phyloP scores from a whole-genome alignment of 2,888 invertebrate species.

The Aphidoletes aphidimyza region DNA sequence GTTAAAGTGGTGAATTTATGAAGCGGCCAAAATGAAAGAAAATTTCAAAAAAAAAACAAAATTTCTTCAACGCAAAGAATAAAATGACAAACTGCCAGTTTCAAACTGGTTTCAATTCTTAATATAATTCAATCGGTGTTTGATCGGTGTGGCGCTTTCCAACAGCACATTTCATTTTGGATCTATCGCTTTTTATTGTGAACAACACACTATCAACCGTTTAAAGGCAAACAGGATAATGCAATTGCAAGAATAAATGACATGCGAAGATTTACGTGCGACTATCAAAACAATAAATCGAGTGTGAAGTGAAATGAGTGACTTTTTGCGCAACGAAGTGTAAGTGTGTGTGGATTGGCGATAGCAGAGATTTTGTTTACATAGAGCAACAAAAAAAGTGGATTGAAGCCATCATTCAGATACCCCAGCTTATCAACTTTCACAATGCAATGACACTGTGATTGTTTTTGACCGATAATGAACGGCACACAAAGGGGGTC shows the following conservation, averaged over 20 bases:
- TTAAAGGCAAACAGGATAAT: not conserved
- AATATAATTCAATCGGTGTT: not conserved
- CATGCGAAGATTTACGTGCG: not conserved
- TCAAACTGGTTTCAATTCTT: not conserved
- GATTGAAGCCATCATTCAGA: not conserved
- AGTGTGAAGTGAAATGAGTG: not conserved
- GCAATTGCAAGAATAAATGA: not conserved
- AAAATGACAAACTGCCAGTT: too few relatives aligned
- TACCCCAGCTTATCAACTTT: not conserved
- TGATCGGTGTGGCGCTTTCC: not conserved
- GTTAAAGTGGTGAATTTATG: not conserved
- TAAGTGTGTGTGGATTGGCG: not conserved
- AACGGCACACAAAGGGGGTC: not conserved
- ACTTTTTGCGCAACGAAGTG: not conserved
- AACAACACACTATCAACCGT: not conserved
- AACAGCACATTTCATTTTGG: not conserved
- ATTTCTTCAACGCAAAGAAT: too few relatives aligned
- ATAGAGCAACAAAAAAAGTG: not conserved
- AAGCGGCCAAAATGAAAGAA: slow-evolving; percentile 8
- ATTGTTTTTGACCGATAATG: not conserved
- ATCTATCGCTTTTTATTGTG: too few relatives aligned
- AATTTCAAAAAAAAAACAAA: too few relatives aligned
- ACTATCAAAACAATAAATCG: not conserved
- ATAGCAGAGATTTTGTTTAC: not conserved
- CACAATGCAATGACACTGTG: not conserved